Conservation (phyloP, 2,888 invertebrate genomes). For the Cephus pulcher region DNA sequence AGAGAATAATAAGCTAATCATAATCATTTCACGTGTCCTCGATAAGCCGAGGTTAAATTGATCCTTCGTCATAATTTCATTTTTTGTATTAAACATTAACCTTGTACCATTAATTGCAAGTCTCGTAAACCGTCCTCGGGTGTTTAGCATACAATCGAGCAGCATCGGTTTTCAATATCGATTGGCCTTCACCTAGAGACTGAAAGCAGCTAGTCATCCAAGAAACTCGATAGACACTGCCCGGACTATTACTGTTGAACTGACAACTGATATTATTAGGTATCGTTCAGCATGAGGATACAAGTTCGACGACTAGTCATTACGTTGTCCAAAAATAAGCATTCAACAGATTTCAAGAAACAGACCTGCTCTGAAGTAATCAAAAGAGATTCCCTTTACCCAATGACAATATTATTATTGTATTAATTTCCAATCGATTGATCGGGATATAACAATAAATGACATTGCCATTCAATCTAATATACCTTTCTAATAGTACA, state of each 20-base stretch:
- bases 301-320: neutral
- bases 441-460: neutral
- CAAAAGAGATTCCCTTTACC: neutral
- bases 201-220: slow-evolving; percentile 4
- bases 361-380: neutral
- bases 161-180: neutral
- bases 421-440: neutral
- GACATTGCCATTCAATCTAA: neutral
- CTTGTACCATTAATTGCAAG: neutral
- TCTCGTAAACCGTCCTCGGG: neutral
- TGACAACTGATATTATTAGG: neutral
- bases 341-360: neutral
- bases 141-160: neutral
- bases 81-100: neutral
- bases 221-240: neutral
- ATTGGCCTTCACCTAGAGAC: slow-evolving; percentile 22
- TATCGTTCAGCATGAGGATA: neutral
- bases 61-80: neutral
- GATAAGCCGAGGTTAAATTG: neutral
- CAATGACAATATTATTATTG: neutral
- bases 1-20: neutral
- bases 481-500: neutral
- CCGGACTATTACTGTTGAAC: neutral
- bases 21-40: neutral
- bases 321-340: neutral